Evolutionary conservation across 2,113 vertebrate species (phyloP).

Genomic region (Triplophysa siluroides): DNA sequence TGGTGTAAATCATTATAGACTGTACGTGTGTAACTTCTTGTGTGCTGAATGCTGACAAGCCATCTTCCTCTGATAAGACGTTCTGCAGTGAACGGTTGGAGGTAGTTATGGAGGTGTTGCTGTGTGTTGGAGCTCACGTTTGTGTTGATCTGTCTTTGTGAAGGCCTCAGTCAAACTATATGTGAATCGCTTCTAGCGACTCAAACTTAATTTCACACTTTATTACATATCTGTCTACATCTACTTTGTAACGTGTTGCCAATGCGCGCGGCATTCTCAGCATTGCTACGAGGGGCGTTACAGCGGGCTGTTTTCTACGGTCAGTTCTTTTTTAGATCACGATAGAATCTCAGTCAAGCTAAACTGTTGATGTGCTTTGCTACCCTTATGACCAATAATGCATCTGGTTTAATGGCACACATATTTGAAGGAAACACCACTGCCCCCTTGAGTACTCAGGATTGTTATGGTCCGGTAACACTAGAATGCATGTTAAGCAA

Average conservation of each 20-base stretch:
- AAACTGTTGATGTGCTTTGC: too few relatives aligned
- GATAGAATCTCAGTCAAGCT: background rate
- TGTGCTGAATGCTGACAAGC: constrained; percentile 29
- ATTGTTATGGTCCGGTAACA: too few relatives aligned
- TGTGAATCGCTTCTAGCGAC: background rate
- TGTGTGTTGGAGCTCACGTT: constrained; percentile 18
- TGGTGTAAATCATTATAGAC: constrained; percentile 9
- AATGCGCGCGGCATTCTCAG: background rate
- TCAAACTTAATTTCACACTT: background rate
- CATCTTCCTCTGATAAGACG: constrained; percentile 16
- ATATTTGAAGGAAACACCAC: too few relatives aligned
- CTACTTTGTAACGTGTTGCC: background rate
- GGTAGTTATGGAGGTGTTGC: constrained; percentile 9
- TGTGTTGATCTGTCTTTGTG: constrained; percentile 26
- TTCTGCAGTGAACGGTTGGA: background rate
- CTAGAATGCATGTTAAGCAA: too few relatives aligned
- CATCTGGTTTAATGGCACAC: too few relatives aligned
- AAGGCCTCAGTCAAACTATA: background rate
- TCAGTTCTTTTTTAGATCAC: background rate
- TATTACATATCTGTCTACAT: background rate
- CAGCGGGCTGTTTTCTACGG: background rate
- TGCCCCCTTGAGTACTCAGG: too few relatives aligned
- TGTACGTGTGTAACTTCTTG: background rate
- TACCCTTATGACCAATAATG: too few relatives aligned
- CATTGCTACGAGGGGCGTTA: background rate